These are phyloP conservation scores for Dasypogon diadema DNA, from an alignment of 2,888 invertebrate species.

Conservation along the genomic window DNA sequence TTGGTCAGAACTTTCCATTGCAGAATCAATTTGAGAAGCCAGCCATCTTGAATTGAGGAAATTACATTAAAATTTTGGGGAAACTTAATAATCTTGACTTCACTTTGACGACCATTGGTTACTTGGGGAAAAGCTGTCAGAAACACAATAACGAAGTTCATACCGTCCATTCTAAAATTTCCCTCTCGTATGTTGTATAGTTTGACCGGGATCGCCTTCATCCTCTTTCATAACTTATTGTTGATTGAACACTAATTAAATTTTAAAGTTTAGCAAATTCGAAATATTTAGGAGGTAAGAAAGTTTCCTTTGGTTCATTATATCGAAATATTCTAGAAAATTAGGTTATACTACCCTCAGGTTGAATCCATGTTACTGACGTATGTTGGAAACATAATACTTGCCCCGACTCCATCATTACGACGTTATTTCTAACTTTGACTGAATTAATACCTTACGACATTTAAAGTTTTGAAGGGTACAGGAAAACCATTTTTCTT, in stretches of 20 bases:
- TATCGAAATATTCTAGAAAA: slow-evolving; percentile 45
- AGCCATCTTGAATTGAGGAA: slow-evolving; percentile 55
- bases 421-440: neutral
- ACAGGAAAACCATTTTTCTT: too few relatives aligned
- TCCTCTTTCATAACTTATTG: slow-evolving; percentile 51
- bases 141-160: slow-evolving; percentile 55
- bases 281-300: slow-evolving; percentile 56
- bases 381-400: slow-evolving; percentile 18
- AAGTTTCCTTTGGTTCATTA: slow-evolving; percentile 54
- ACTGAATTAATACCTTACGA: neutral
- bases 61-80: slow-evolving; percentile 55
- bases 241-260: slow-evolving; percentile 57
- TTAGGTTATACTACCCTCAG: slow-evolving; percentile 42
- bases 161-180: slow-evolving; percentile 13
- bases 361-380: slow-evolving; percentile 28
- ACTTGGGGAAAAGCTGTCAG: slow-evolving; percentile 54
- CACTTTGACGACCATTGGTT: slow-evolving; percentile 56
- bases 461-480: neutral
- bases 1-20: neutral
- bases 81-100: slow-evolving; percentile 56
- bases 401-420: slow-evolving; percentile 18
- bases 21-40: slow-evolving; percentile 34
- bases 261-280: slow-evolving; percentile 56
- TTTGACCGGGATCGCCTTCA: slow-evolving; percentile 23
- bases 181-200: slow-evolving; percentile 28